Base-by-base conservation (phyloP, 64 coral and sea anemone genomes). In the Porites australiensis region DNA sequence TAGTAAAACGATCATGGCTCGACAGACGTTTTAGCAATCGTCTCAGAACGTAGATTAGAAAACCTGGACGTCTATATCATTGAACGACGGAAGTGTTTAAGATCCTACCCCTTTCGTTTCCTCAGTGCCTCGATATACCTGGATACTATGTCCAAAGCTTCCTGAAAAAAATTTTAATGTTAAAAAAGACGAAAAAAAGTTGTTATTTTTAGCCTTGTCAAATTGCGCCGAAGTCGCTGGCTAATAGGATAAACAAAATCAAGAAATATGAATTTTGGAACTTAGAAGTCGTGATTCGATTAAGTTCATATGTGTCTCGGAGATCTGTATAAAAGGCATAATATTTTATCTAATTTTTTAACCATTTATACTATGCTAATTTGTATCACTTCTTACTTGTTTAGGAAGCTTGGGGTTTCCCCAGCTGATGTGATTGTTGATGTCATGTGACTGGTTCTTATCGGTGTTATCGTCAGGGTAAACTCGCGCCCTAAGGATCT, bases 371-470 rank as follows among this genome's bases (percentile, higher is more conserved):
- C 27, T 37, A 37, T 37, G 27, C 27, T 0, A 37, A 37, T 37
- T 37, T 37, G 27, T 37, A 37, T 37, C 27, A 37, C 27, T 37
- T 52, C 57, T 66, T 87, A 87, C 91, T 6, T 70, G 69, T 79
- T 93, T 75, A 9, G 13, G 72, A 50, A 93, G 73, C 13, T 68
- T 71, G 15, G 51, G 49, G 64, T 93, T 93, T 44, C 91, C 91
- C 59, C 71, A 78, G 70, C 90, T 92, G 57, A 92, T 92, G 43
- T 92, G 78, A 16, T 86, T 48, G 58, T 74, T 84, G 46, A 84
- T 50, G 7, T 67, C 44, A 86, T 92, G 79, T 53, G 50, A 81
- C 79, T 74, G 85, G 45, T 70, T 63, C 4, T 77, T 58, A 27
- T 84, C 55, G 4, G 91, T 87, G 8, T 74, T 67, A 23, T 93